Percentiles rank a stretch among this genome's conserved stretches.
These are phyloP conservation scores for Drosophila teissieri DNA, from an alignment of 1,140 invertebrate species.

Conservation along the genomic window DNA sequence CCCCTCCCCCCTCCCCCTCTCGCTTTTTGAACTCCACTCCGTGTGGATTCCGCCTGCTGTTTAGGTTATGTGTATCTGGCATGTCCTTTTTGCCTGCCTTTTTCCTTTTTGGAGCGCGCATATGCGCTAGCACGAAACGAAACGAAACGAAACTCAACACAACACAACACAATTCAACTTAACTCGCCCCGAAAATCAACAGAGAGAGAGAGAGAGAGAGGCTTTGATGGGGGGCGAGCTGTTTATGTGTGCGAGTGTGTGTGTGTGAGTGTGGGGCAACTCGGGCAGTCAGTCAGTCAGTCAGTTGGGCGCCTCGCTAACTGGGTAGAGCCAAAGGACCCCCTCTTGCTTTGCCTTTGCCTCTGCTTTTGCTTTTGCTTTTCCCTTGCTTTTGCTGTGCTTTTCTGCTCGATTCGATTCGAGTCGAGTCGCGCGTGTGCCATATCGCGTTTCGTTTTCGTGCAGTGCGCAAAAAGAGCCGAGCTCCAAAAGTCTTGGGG, in stretches of 20 bases:
- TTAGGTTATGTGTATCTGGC: constrained; percentile 70
- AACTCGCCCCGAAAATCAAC: constrained; percentile 28
- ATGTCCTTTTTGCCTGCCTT: constrained; percentile 63
- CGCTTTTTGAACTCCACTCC: constrained; percentile 30
- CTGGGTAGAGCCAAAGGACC: constrained; percentile 52
- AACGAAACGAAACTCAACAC: constrained; percentile 22
- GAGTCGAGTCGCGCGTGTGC: constrained; percentile 52
- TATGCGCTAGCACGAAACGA: constrained; percentile 72
- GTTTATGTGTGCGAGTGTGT: no score
- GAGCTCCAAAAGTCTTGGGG: constrained; percentile 21
- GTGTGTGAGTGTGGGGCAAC: background rate
- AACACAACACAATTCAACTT: constrained; percentile 40
- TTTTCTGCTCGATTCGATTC: constrained; percentile 6
- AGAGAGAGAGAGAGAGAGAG: constrained; percentile 4
- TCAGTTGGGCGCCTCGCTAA: constrained; percentile 67
- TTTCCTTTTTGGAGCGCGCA: constrained; percentile 63
- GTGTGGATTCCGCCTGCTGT: constrained; percentile 55
- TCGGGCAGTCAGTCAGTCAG: constrained; percentile 29
- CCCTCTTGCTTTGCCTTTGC: constrained; percentile 1
- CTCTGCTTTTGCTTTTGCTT: background rate
- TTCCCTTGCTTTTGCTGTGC: constrained; percentile 6
- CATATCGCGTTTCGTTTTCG: constrained; percentile 72
- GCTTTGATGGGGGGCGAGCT: no score
- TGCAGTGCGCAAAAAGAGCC: constrained; percentile 73
- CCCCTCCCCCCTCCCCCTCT: background rate